Base-by-base conservation (phyloP, 2,113 vertebrate genomes). In the Forbesichthys papilliferus region DNA sequence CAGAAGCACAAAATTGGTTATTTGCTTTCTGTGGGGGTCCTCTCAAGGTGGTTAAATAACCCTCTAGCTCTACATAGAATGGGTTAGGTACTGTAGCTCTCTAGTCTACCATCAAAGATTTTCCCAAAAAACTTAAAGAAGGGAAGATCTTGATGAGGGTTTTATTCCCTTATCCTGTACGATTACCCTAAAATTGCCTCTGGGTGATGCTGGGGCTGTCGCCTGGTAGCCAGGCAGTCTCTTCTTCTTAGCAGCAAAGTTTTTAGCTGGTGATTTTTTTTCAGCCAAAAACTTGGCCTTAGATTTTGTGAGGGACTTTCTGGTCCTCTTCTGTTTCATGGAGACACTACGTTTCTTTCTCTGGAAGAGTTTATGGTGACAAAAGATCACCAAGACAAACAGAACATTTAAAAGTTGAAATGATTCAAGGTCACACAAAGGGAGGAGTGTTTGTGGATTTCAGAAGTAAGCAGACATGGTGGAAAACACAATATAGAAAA, bases 101-200 rank as follows among this genome's bases (percentile, higher is more conserved):
- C 36, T 77, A 67, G 86, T 82, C 87, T 86, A 84, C 90, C 92
- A 98, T 98, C 95, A 95, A 64, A 96, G 96, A 98, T 99, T 94
- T 96, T 97, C 95, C 93, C 87, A 86, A 85, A 82, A 83, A 73
- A 53, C 62, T 79, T 72, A n/a, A 55, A 81, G 74, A 48, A n/a
- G 88, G 94, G 88, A 92, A 96, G 94, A 98, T 98, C 97, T 97
- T 95, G 95, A 97, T 98, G 90, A 42, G 87, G 83, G 61, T 85
- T 84, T 84, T 89, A 85, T 81, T 90, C 68, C 80, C 65, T 82
- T 75, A 51, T 57, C 76, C 69, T 64, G 48, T 93, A 92, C 85
- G 86, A 94, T 96, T 94, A 96, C 95, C 96, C 96, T 95, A 96
- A 94, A 91, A 94, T 91, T 93, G 93, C 51, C 91, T 92, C 91